Evolutionary conservation across 2,888 invertebrate genomes (phyloP), one percentile per base, ranked within the genome.

Genomic region (Perizoma affinitatum): DNA sequence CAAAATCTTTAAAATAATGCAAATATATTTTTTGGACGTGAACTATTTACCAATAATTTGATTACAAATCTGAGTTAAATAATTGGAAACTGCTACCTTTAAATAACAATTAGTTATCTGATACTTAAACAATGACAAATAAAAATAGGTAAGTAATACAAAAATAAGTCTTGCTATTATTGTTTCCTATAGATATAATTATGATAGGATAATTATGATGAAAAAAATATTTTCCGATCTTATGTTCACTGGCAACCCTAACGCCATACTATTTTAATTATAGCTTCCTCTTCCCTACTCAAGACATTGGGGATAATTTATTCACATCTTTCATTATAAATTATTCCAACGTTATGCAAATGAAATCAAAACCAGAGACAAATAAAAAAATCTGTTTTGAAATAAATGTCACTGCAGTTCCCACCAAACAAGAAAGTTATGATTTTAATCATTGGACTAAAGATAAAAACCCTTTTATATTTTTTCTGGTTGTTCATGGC

Each of bases 271-370:
- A 82, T 87, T 90, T 91, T 91, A 91, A 91, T 91, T 90, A 90
- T 80, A 79, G 72, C 82, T 82, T 86, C 83, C 82, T 82, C 83
- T 79, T 86, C 87, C 88, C 87, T 77, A 76, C 72, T 84, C 75
- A 89, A 90, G 90, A 90, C 81, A 88, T 90, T 88, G 88, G 60
- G 61, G 69, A 79, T 88, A 90, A 90, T 90, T 84, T 84, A 90
- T 91, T 89, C 88, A 87, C 81, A 79, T 78, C 83, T 85, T 84
- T 82, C 81, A 83, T 86, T 82, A 85, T 76, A 86, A 84, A 82
- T 82, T 78, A 84, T 82, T 80, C 75, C 78, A 73, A 77, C 72
- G 76, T 72, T 78, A 90, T 90, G 89, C 87, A 90, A 90, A 90
- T 87, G 53, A 84, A 84, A 87, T 88, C 84, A 87, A 85, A 87